Conservation (phyloP, 2,113 vertebrate genomes). For the Passer montanus region DNA sequence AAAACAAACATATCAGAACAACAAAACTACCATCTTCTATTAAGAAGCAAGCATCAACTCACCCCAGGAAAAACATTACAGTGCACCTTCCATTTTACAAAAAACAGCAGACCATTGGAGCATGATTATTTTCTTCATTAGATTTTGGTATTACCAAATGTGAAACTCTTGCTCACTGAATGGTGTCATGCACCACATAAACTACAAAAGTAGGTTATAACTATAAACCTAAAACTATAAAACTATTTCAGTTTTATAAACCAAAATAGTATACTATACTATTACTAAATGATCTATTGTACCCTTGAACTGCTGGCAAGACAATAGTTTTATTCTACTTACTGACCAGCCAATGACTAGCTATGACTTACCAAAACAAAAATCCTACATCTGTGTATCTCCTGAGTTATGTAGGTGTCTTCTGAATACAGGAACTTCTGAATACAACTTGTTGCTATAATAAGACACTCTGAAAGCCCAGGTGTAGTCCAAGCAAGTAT, state of each 20-base stretch:
- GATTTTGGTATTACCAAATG: background rate
- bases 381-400: background rate
- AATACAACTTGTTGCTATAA: background rate
- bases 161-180: background rate
- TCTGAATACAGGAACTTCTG: background rate
- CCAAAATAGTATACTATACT: background rate
- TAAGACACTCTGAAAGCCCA: background rate
- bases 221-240: background rate
- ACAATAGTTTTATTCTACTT: background rate
- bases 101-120: rapidly evolving
- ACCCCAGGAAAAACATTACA: background rate
- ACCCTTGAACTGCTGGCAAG: background rate
- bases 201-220: background rate
- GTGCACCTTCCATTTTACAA: background rate
- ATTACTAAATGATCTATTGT: background rate
- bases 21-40: background rate
- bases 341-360: background rate
- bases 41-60: background rate
- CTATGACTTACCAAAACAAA: background rate
- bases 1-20: background rate
- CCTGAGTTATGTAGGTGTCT: background rate
- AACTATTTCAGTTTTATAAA: background rate
- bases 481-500: background rate
- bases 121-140: background rate
- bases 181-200: background rate